These are phyloP conservation scores for Chloropsis cyanopogon DNA, from an alignment of 2,113 vertebrate species.

Conservation along the genomic window DNA sequence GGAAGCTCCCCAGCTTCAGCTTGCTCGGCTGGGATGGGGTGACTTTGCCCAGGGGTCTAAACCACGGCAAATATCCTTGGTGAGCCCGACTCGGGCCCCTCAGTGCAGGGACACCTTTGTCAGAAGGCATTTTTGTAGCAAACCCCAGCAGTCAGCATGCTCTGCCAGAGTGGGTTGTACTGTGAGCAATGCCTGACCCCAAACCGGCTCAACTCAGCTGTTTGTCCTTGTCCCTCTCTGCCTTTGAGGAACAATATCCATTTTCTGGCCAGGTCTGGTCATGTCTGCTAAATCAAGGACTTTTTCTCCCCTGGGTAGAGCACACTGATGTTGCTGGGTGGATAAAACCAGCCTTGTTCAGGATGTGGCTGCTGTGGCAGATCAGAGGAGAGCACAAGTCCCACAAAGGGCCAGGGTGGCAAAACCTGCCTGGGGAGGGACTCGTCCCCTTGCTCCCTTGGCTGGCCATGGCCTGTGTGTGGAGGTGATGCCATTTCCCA, in stretches of 20 bases:
- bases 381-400: background rate
- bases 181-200: background rate
- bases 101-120: background rate
- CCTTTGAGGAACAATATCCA: background rate
- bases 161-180: background rate
- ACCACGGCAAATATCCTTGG: background rate
- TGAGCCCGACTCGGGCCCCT: background rate
- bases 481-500: background rate
- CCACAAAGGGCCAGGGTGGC: background rate
- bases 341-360: background rate
- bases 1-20: background rate
- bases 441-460: rapidly evolving
- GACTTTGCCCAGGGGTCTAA: background rate
- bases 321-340: background rate
- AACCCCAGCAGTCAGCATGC: background rate
- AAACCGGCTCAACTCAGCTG: background rate
- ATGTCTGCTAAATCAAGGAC: background rate
- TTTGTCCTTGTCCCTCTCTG: background rate
- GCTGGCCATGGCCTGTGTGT: background rate
- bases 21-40: background rate
- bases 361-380: background rate
- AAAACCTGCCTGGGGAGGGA: background rate
- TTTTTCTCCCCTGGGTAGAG: background rate
- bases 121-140: background rate
- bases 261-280: background rate